Conservation (phyloP, 2,797 vertebrate species). For the Gymnothorax reevesii region DNA sequence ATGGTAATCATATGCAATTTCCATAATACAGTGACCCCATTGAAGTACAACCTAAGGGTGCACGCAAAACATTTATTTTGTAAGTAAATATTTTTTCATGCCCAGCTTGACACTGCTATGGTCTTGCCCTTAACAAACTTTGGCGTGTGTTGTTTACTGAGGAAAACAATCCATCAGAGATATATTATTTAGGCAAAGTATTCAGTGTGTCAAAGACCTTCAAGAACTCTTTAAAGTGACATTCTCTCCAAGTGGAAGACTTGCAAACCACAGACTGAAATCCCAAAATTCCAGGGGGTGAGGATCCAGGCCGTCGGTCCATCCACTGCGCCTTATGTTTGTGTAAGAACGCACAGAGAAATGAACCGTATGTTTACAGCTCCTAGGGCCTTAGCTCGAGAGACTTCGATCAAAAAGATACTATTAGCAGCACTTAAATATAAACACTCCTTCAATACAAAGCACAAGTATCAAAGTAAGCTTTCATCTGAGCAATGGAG, state of each 20-base stretch:
- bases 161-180: not conserved
- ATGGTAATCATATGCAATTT: too few species aligned
- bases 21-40: too few species aligned
- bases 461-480: slow-evolving; percentile 15
- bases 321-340: slow-evolving; percentile 2
- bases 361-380: slow-evolving; percentile 10
- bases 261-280: not conserved
- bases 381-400: not conserved
- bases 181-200: not conserved
- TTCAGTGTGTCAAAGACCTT: not conserved
- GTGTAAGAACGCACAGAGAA: not conserved
- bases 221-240: not conserved
- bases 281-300: not conserved
- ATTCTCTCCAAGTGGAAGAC: not conserved
- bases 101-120: too few species aligned
- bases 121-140: too few species aligned
- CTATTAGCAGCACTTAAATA: not conserved
- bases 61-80: too few species aligned
- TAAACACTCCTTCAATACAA: slow-evolving; percentile 10
- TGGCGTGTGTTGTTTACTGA: not conserved
- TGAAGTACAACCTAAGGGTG: too few species aligned
- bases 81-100: too few species aligned
- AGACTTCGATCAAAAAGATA: slow-evolving; percentile 15
- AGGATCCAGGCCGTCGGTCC: not conserved
- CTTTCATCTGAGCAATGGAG: slow-evolving; percentile 11